A percentile compares a stretch with the other conserved stretches of the same genome.
These are phyloP conservation scores for Sceloporus undulatus DNA, from an alignment of 2,113 vertebrate species.

Conservation along the genomic window DNA sequence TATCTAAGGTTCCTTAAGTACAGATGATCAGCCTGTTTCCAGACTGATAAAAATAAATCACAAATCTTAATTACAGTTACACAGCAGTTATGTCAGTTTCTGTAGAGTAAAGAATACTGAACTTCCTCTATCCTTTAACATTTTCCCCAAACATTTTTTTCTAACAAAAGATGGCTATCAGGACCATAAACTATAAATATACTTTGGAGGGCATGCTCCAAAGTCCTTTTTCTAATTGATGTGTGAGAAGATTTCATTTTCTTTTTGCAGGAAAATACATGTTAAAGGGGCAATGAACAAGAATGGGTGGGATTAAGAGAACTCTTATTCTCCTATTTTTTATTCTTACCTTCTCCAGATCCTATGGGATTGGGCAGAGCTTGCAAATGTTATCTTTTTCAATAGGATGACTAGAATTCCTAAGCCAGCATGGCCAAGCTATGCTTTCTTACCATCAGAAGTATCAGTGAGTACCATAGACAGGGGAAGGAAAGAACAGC, in stretches of 20 bases:
- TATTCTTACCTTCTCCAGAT: too few species aligned
- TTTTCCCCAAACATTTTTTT: neutral
- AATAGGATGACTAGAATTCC: neutral
- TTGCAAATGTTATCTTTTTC: neutral
- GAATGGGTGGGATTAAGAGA: neutral
- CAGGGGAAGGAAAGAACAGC: too few species aligned
- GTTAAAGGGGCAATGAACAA: neutral
- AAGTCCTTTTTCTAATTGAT: neutral
- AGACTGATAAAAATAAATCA: neutral
- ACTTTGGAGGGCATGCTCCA: neutral
- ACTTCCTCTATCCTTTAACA: slow-evolving; percentile 12
- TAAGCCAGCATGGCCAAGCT: too few species aligned
- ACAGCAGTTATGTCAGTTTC: neutral
- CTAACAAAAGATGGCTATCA: neutral
- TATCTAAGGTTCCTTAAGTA: neutral
- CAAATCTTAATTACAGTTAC: slow-evolving; percentile 21
- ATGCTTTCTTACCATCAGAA: neutral
- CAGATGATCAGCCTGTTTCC: slow-evolving; percentile 19
- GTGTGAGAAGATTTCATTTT: neutral
- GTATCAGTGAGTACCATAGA: neutral
- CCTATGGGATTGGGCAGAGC: too few species aligned
- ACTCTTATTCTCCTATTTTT: neutral
- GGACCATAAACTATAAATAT: slow-evolving; percentile 10
- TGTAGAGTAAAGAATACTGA: neutral
- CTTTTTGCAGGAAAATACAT: neutral